Evolutionary conservation across 1,140 invertebrate genomes (phyloP).

Genomic region (Bacillus rossius): DNA sequence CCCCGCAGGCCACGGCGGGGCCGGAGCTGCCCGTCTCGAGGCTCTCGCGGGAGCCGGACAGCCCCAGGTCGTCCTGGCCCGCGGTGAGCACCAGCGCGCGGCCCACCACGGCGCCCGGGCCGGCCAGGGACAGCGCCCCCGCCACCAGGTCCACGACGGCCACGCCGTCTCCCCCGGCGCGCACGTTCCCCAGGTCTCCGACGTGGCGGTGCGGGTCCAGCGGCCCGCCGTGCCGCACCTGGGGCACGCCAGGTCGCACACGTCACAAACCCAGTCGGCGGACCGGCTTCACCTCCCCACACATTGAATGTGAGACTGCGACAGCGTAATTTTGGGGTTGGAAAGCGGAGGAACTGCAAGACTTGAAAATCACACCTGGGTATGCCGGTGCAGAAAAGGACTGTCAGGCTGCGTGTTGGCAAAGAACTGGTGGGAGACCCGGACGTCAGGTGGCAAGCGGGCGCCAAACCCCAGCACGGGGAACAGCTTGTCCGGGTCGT

Average conservation of each 20-base stretch:
- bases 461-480: slow-evolving; percentile 54
- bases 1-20: slow-evolving; percentile 45
- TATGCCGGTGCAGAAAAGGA: slow-evolving; percentile 49
- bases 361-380: slow-evolving; percentile 23
- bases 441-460: slow-evolving; percentile 45
- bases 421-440: slow-evolving; percentile 53
- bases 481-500: slow-evolving; percentile 50
- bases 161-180: slow-evolving; percentile 37
- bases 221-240: slow-evolving; percentile 45
- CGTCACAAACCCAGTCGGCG: too few species aligned
- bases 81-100: slow-evolving; percentile 46
- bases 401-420: slow-evolving; percentile 52
- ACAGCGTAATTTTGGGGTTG: too few species aligned
- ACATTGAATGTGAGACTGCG: too few species aligned
- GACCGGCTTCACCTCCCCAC: too few species aligned
- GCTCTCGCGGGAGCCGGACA: slow-evolving; percentile 43
- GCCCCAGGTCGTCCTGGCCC: slow-evolving; percentile 47
- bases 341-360: too few species aligned
- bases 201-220: slow-evolving; percentile 45
- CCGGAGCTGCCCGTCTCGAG: slow-evolving; percentile 49
- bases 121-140: slow-evolving; percentile 37
- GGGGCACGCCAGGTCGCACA: too few species aligned
- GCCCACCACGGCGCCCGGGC: slow-evolving; percentile 47
- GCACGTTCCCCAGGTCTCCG: slow-evolving; percentile 53
- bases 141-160: slow-evolving; percentile 39